These are phyloP conservation scores for Fregata magnificens DNA, from an alignment of 2,113 vertebrate species.

Conservation along the genomic window DNA sequence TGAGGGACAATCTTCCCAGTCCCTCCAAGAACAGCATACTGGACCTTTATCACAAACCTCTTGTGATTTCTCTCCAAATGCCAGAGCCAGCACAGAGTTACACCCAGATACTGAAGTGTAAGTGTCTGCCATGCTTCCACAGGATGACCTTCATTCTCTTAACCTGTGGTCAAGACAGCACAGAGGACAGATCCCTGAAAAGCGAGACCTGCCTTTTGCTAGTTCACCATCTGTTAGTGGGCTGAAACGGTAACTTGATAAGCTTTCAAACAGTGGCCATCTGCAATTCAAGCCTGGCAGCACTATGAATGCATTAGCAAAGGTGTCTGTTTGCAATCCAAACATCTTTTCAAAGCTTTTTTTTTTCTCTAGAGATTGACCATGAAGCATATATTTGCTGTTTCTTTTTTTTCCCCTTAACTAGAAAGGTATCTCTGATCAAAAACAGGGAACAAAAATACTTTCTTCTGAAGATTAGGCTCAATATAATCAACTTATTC, in stretches of 20 bases:
- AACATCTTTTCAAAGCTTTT: not conserved
- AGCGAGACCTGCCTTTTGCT: not conserved
- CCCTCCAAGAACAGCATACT: not conserved
- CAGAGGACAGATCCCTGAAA: not conserved
- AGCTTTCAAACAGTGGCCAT: not conserved
- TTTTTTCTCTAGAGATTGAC: not conserved
- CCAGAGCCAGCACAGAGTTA: not conserved
- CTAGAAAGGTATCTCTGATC: not conserved
- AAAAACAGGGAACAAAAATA: not conserved
- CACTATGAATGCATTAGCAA: not conserved
- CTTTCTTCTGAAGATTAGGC: not conserved
- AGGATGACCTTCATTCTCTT: not conserved
- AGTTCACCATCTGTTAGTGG: constrained; percentile 29
- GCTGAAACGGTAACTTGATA: constrained; percentile 11
- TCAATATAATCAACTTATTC: not conserved
- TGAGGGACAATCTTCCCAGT: not conserved
- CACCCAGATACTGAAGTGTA: not conserved
- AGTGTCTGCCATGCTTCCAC: not conserved
- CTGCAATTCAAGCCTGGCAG: not conserved
- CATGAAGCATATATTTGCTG: not conserved
- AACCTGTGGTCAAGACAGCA: not conserved
- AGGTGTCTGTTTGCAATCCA: not conserved
- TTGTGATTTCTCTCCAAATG: not conserved
- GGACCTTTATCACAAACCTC: not conserved
- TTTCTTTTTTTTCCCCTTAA: not conserved